These are phyloP conservation scores for Apogon hyalosoma DNA, from an alignment of 2,797 vertebrate species.

Conservation along the genomic window DNA sequence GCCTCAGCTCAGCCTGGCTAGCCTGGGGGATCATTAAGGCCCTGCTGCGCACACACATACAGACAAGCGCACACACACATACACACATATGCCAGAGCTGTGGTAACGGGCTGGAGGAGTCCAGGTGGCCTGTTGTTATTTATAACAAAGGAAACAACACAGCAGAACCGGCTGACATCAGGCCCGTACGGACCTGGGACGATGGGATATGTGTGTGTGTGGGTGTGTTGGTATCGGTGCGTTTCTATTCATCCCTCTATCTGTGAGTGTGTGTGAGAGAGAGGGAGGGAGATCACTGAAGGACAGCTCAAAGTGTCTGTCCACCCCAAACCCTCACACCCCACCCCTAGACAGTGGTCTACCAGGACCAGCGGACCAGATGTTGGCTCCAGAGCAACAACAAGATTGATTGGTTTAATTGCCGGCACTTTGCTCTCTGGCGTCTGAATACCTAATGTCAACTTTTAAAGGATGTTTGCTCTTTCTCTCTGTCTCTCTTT, in stretches of 20 bases:
- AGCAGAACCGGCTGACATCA: conserved; percentile 90
- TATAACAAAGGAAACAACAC: conserved; percentile 96
- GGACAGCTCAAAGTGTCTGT: conserved; percentile 93
- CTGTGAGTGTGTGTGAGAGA: conserved; percentile 25
- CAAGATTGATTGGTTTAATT: conserved; percentile 99
- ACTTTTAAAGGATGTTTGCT: conserved; percentile 92
- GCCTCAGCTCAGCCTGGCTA: conserved; percentile 68
- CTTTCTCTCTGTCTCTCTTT: conserved; percentile 59
- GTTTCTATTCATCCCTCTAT: conserved; percentile 36
- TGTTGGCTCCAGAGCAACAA: conserved; percentile 91
- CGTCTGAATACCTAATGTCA: conserved; percentile 98
- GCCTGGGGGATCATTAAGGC: conserved; percentile 86
- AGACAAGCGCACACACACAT: conserved; percentile 25
- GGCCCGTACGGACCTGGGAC: conserved; percentile 87
- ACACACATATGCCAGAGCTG: conserved; percentile 34
- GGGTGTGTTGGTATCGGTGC: conserved; percentile 36
- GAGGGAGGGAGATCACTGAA: conserved; percentile 85
- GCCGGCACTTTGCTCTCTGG: conserved; percentile 90
- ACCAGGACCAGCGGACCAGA: conserved; percentile 96
- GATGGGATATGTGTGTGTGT: conserved; percentile 39
- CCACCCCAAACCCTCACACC: conserved; percentile 50
- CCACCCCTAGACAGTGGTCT: conserved; percentile 82
- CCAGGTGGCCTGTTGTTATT: conserved; percentile 94
- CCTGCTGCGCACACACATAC: conserved; percentile 44
- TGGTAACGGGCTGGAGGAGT: conserved; percentile 73